Conservation (phyloP, 92 coral and sea anemone genomes). For the Galaxea fascicularis region DNA sequence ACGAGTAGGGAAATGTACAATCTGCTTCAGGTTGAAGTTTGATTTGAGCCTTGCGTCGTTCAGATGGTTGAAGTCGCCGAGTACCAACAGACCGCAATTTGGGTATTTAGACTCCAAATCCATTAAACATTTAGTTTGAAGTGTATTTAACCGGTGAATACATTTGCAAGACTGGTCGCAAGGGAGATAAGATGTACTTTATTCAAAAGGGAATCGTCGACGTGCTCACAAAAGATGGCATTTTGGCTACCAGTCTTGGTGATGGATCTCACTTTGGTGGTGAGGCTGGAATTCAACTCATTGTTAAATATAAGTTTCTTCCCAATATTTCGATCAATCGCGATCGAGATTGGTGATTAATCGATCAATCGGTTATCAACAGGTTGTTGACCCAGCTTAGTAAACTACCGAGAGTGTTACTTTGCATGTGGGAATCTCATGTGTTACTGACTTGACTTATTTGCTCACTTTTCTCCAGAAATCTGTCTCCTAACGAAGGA, state of each 20-base stretch:
- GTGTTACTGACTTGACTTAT: background rate
- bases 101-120: no score
- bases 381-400: no score
- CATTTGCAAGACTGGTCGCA: constrained; percentile 87
- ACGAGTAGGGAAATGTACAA: no score
- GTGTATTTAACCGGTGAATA: constrained; percentile 96
- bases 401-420: no score
- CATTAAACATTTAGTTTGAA: no score
- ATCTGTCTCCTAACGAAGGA: constrained; percentile 91
- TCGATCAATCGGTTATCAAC: no score
- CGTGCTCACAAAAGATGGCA: constrained; percentile 82
- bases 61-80: no score
- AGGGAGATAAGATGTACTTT: constrained; percentile 95
- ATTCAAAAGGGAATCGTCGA: constrained; percentile 98
- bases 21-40: no score
- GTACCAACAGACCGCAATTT: no score
- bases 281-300: constrained; percentile 12
- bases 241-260: constrained; percentile 93
- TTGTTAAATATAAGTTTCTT: background rate
- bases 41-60: no score
- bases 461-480: constrained; percentile 53
- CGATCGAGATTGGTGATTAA: no score
- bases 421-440: background rate
- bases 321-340: no score
- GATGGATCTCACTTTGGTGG: constrained; percentile 99